Evolutionary conservation across 2,113 vertebrate genomes (phyloP), one percentile per base, ranked within the genome.

Genomic region (Hiodon alosoides): DNA sequence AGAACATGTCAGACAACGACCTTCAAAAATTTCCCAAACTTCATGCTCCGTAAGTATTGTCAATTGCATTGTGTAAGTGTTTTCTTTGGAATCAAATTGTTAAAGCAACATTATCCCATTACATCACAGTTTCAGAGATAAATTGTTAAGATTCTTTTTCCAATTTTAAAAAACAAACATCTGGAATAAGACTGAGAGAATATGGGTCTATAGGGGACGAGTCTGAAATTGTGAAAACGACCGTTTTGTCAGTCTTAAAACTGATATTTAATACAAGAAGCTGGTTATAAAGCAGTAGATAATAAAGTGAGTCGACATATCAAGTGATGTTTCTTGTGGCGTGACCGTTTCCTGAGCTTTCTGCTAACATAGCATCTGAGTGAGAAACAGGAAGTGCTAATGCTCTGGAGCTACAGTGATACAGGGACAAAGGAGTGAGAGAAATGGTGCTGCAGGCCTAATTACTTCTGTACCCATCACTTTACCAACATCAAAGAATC

Each of bases 1-100:
- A 98, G 96, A 95, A 90, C 75, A 89, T 98, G 91, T 93, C 90
- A 55, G 95, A 96, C 55, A 97, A 93, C 48, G 96, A 98, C 81
- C 91, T 98, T 47, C 95, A 95, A 87, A 97, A 92, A 79, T 98
- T 98, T 77, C 96, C 96, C 17, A 96, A 96, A 81, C 85, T 95
- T 77, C 88, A 91, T 64, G 85, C 94, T n/a, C 96, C 96, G 96
- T 98, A 84, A 96, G 96, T 95, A 90, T 75, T 80, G 46, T 9
- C 17, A 31, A 2, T 8, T 1, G 52, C 7, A 71, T 0, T 71
- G 16, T 69, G 6, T 10, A 46, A 68, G 7, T 16, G n/a, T 5
- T 8, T n/a, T 13, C 6, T 11, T 57, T 1, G 55, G 6, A 59
- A 59, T 11, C 3, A 9, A 9, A 9, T 59, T 9, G 14, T 14